Evolutionary conservation across 2,888 invertebrate species (phyloP).

Genomic region (Patella caerulea): DNA sequence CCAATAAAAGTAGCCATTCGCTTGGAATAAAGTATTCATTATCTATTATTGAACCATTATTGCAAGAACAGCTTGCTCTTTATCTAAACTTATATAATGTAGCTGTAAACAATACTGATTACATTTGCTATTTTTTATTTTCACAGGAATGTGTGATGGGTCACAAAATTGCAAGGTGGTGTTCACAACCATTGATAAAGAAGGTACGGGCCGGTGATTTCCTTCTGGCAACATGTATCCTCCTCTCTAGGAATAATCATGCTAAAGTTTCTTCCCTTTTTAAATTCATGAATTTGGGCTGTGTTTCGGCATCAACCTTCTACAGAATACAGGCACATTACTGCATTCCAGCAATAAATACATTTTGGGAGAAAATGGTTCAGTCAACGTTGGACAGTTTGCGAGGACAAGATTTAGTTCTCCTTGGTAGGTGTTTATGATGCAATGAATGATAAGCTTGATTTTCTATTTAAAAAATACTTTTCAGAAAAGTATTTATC

Average conservation of each 20-base stretch:
- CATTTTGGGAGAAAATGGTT: not conserved
- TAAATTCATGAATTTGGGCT: not conserved
- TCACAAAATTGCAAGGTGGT: not conserved
- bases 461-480: too few species aligned
- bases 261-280: not conserved
- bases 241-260: not conserved
- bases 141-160: not conserved
- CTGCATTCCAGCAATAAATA: not conserved
- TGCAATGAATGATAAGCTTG: too few species aligned
- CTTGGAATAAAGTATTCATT: too few species aligned
- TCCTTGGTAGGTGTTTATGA: not conserved
- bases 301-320: not conserved
- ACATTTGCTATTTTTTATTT: not conserved
- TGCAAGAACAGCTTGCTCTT: too few species aligned
- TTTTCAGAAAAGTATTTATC: too few species aligned
- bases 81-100: not conserved
- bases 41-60: too few species aligned
- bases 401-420: not conserved
- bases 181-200: not conserved
- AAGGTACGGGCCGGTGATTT: not conserved
- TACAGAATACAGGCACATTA: not conserved
- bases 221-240: not conserved
- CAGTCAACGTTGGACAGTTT: not conserved
- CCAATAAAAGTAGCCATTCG: too few species aligned
- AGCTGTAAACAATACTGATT: not conserved